These are phyloP conservation scores for Hofmannophila pseudospretella DNA, from an alignment of 2,888 invertebrate species.

Conservation along the genomic window DNA sequence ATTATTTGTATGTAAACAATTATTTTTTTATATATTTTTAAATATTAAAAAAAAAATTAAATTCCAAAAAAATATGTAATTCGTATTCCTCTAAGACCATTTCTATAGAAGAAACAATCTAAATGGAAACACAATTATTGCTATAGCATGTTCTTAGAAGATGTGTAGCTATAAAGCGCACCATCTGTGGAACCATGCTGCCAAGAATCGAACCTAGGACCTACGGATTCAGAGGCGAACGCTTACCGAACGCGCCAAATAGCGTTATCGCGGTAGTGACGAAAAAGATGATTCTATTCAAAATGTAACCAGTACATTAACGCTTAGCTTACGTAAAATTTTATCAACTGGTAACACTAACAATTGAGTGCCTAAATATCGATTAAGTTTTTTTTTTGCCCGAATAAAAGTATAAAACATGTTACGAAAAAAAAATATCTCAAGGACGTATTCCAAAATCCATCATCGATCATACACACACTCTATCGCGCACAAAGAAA, in stretches of 20 bases:
- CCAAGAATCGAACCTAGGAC: slow-evolving; percentile 42
- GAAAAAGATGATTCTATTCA: slow-evolving; percentile 19
- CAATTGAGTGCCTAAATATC: neutral
- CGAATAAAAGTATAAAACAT: neutral
- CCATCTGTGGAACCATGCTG: slow-evolving; percentile 65
- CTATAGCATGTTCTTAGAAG: slow-evolving; percentile 70
- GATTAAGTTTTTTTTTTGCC: no score
- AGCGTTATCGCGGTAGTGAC: neutral
- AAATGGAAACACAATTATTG: slow-evolving; percentile 28
- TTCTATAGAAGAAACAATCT: slow-evolving; percentile 36
- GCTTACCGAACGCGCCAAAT: slow-evolving; percentile 19
- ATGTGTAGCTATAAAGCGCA: slow-evolving; percentile 42
- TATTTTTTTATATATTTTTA: no score
- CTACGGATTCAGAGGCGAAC: slow-evolving; percentile 10
- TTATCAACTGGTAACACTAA: no score
- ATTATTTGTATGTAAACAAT: no score
- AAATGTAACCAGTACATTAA: neutral
- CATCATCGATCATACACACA: slow-evolving; percentile 15
- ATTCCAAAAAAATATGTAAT: slow-evolving; percentile 22
- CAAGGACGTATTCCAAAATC: slow-evolving; percentile 8
- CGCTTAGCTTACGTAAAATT: neutral
- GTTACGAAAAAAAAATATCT: neutral
- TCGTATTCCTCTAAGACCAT: slow-evolving; percentile 22
- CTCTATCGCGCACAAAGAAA: slow-evolving; percentile 2
- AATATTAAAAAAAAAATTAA: no score